These are phyloP conservation scores for Cherax quadricarinatus DNA, from an alignment of 1,140 invertebrate genomes.

Conservation along the genomic window DNA sequence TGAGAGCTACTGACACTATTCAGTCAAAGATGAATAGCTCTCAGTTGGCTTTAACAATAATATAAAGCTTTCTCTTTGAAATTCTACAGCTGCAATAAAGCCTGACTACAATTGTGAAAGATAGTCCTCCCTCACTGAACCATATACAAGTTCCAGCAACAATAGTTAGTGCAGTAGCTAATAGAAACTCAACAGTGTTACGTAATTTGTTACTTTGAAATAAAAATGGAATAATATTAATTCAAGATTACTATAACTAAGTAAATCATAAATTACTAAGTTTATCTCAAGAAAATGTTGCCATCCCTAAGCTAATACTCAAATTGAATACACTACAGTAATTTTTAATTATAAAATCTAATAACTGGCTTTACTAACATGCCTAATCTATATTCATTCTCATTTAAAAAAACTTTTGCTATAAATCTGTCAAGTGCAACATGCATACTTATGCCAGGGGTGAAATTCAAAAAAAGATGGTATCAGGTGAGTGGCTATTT, in stretches of 20 bases:
- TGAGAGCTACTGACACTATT: constrained; percentile 29
- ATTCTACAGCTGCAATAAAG: constrained; percentile 31
- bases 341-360: constrained; percentile 36
- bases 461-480: constrained; percentile 9
- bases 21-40: constrained; percentile 3
- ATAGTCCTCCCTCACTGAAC: constrained; percentile 41
- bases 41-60: not conserved
- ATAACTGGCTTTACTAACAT: constrained; percentile 62
- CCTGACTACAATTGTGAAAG: constrained; percentile 52
- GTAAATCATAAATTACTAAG: constrained; percentile 10
- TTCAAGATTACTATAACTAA: constrained; percentile 19
- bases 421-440: constrained; percentile 36
- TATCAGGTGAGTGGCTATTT: constrained; percentile 38
- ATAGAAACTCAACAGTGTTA: constrained; percentile 17
- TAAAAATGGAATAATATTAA: constrained; percentile 3
- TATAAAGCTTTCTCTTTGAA: not conserved
- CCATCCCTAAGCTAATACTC: constrained; percentile 50
- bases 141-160: constrained; percentile 27
- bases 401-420: constrained; percentile 41
- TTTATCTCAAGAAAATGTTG: constrained; percentile 41
- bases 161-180: constrained; percentile 37
- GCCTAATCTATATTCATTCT: constrained; percentile 50
- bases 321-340: constrained; percentile 39
- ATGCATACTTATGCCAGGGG: constrained; percentile 45
- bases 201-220: not conserved